phyloP scores from a whole-genome alignment of 92 coral and sea anemone genomes.

The Nematostella vectensis region DNA sequence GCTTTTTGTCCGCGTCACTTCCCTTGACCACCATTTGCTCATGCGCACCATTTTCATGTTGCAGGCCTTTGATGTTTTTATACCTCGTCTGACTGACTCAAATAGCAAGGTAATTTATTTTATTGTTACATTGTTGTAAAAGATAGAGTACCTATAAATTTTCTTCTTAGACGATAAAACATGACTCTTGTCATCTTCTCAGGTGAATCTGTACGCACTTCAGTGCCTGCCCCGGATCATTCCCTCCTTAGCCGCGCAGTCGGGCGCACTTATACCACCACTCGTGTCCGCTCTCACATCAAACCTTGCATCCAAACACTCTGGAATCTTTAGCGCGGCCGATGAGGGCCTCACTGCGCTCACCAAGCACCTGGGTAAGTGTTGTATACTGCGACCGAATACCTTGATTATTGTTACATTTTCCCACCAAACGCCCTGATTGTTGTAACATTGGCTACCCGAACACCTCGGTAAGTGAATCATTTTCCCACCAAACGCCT shows the following conservation, averaged over 20 bases:
- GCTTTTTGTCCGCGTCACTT: too few species aligned
- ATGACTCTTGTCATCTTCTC: not conserved
- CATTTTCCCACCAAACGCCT: too few species aligned
- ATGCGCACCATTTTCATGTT: not conserved
- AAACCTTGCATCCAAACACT: slow-evolving; percentile 90
- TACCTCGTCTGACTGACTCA: slow-evolving; percentile 86
- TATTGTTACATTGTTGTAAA: too few species aligned
- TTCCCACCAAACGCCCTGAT: not conserved
- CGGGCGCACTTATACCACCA: slow-evolving; percentile 66
- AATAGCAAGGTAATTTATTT: slow-evolving; percentile 72
- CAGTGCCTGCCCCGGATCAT: slow-evolving; percentile 73
- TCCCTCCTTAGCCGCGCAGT: slow-evolving; percentile 58
- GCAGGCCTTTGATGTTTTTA: slow-evolving; percentile 82
- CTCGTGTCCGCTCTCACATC: slow-evolving; percentile 68
- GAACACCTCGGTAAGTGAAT: not conserved
- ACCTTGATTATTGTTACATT: too few species aligned
- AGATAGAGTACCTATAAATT: too few species aligned
- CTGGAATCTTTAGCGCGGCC: slow-evolving; percentile 58
- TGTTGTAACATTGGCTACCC: slow-evolving; percentile 1
- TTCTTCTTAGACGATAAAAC: not conserved
- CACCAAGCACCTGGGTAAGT: slow-evolving; percentile 63
- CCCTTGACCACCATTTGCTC: too few species aligned
- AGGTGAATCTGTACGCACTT: slow-evolving; percentile 90
- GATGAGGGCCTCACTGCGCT: slow-evolving; percentile 65
- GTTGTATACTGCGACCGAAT: not conserved